Conservation (phyloP, 2,113 vertebrate species). For the Electrona antarctica region DNA sequence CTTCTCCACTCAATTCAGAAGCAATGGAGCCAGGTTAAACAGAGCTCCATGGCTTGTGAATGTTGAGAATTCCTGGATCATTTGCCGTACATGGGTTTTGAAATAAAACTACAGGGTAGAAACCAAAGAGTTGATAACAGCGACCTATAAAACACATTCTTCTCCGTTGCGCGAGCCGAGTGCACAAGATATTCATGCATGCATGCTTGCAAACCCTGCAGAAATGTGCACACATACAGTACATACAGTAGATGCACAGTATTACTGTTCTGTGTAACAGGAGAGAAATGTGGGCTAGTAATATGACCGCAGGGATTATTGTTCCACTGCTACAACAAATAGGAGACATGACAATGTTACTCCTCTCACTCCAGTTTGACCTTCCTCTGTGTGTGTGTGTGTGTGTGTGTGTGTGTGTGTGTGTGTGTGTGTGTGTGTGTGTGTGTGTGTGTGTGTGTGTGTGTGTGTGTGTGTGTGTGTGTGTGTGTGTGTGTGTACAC, state of each 20-base stretch:
- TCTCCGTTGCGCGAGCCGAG: background rate
- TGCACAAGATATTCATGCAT: constrained; percentile 1
- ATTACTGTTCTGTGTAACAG: background rate
- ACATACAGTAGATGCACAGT: constrained; percentile 8
- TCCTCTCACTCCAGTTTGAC: background rate
- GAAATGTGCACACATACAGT: constrained; percentile 1
- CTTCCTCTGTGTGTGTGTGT: background rate
- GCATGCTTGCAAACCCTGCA: background rate
- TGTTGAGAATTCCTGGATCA: constrained; percentile 11
- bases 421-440: constrained; percentile 13
- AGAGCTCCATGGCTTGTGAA: constrained; percentile 15
- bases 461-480: background rate
- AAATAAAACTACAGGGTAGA: constrained; percentile 13
- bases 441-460: constrained; percentile 6
- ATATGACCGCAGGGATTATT: constrained; percentile 3
- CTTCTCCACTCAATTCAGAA: constrained; percentile 28
- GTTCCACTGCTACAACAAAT: background rate
- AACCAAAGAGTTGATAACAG: constrained; percentile 1
- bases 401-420: background rate
- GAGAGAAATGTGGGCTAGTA: constrained; percentile 24
- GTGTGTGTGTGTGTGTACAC: background rate
- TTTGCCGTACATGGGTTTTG: constrained; percentile 25
- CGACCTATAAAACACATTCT: constrained; percentile 2
- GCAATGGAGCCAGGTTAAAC: constrained; percentile 29
- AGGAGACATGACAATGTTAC: background rate